These are phyloP conservation scores for Perca flavescens DNA, from an alignment of 2,113 vertebrate species.

Conservation along the genomic window DNA sequence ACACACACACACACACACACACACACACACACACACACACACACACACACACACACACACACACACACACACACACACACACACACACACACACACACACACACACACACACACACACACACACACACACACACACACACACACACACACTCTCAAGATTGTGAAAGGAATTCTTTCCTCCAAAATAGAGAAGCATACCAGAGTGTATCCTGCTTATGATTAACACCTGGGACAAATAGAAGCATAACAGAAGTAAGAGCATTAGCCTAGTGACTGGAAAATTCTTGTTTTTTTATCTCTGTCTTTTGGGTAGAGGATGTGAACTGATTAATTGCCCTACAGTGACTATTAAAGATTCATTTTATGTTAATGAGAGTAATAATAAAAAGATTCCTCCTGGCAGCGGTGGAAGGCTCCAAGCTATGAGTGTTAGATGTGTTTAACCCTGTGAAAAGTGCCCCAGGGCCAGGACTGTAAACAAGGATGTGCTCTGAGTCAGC, in stretches of 20 bases:
- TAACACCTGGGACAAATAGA: not conserved
- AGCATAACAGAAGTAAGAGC: not conserved
- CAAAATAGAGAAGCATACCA: not conserved
- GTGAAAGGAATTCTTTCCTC: constrained; percentile 9
- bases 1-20: too few species aligned
- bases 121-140: too few species aligned
- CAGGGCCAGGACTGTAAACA: constrained; percentile 63
- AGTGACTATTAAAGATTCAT: constrained; percentile 44
- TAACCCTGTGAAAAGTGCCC: constrained; percentile 40
- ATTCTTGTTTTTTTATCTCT: not conserved
- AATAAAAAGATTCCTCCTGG: not conserved
- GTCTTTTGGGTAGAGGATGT: not conserved
- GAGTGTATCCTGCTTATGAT: not conserved
- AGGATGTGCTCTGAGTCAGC: constrained; percentile 66
- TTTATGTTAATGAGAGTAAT: constrained; percentile 35
- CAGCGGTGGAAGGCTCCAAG: constrained; percentile 9
- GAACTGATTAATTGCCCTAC: constrained; percentile 4
- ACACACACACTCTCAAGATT: too few species aligned
- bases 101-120: too few species aligned
- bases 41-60: too few species aligned
- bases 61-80: too few species aligned
- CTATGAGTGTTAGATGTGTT: constrained; percentile 19
- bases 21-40: too few species aligned
- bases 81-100: too few species aligned
- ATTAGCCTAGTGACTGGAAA: not conserved